phyloP scores from a whole-genome alignment of 64 coral and sea anemone species.

The Hydrozoanthus tunicans region DNA sequence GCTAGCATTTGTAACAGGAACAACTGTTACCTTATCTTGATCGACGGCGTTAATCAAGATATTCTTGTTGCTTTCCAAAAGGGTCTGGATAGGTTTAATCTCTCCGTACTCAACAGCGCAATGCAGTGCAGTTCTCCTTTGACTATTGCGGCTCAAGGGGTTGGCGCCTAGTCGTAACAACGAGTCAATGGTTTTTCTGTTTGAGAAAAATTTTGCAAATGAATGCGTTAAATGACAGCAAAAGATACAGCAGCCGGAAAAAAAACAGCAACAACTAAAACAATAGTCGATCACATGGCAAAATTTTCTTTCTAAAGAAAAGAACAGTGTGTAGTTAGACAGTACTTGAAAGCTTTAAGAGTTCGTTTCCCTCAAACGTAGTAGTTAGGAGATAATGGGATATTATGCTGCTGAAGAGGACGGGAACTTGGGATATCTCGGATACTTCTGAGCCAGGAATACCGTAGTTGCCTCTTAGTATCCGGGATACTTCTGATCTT shows the following conservation, averaged over 20 bases:
- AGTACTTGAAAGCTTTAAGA: too few species aligned
- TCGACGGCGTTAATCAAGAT: slow-evolving; percentile 18
- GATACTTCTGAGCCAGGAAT: too few species aligned
- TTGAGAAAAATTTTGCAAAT: neutral
- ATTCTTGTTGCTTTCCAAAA: slow-evolving; percentile 22
- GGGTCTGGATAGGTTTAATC: neutral
- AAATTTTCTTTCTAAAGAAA: neutral
- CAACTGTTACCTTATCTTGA: slow-evolving; percentile 14
- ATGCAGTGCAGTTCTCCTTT: slow-evolving; percentile 26
- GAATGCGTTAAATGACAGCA: neutral
- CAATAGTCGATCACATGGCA: neutral
- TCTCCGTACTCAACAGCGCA: slow-evolving; percentile 20
- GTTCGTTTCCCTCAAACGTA: too few species aligned
- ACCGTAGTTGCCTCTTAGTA: too few species aligned
- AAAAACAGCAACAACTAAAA: too few species aligned
- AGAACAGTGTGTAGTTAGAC: neutral
- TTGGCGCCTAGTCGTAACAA: slow-evolving; percentile 29
- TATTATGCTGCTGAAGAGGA: too few species aligned
- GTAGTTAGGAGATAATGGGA: too few species aligned
- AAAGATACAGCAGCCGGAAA: too few species aligned
- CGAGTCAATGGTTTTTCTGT: slow-evolving; percentile 45
- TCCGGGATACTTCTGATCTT: too few species aligned
- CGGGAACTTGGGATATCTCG: too few species aligned
- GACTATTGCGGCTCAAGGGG: slow-evolving; percentile 19
- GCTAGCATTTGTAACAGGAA: too few species aligned